Evolutionary conservation across 2,113 vertebrate genomes (phyloP).

Genomic region (Carassius carassius): DNA sequence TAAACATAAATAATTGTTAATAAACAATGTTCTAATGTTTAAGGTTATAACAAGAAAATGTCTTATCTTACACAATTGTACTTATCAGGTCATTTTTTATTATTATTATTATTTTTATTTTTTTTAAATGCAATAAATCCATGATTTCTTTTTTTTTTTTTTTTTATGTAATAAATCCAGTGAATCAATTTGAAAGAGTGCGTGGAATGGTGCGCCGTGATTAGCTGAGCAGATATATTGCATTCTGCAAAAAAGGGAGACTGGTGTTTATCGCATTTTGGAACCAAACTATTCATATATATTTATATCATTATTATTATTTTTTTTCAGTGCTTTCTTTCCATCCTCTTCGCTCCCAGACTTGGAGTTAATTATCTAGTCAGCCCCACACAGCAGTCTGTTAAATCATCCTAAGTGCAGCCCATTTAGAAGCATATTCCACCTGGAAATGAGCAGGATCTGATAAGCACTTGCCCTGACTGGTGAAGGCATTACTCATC

Average conservation of each 20-base stretch:
- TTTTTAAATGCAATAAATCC: neutral
- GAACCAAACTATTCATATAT: too few species aligned
- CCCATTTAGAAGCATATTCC: constrained; percentile 55
- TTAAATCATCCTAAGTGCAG: constrained; percentile 53
- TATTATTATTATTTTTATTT: neutral
- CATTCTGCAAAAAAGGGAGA: too few species aligned
- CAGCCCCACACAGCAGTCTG: constrained; percentile 19
- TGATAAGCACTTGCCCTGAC: constrained; percentile 50
- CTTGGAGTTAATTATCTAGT: constrained; percentile 26
- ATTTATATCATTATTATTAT: neutral
- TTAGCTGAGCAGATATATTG: too few species aligned
- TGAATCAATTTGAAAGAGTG: too few species aligned
- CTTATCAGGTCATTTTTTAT: neutral
- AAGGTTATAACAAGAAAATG: neutral
- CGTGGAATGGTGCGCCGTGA: too few species aligned
- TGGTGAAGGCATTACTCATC: constrained; percentile 48
- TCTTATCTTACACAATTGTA: neutral
- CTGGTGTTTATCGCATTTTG: too few species aligned
- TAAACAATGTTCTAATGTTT: neutral
- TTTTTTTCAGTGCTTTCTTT: neutral
- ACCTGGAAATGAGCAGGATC: constrained; percentile 56
- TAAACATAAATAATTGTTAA: neutral
- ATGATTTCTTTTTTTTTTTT: too few species aligned
- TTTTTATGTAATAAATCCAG: too few species aligned
- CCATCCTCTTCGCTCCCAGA: neutral